Evolutionary conservation across 1,140 invertebrate species (phyloP), one percentile per base, ranked within the genome.

Genomic region (Ceratina australensis): DNA sequence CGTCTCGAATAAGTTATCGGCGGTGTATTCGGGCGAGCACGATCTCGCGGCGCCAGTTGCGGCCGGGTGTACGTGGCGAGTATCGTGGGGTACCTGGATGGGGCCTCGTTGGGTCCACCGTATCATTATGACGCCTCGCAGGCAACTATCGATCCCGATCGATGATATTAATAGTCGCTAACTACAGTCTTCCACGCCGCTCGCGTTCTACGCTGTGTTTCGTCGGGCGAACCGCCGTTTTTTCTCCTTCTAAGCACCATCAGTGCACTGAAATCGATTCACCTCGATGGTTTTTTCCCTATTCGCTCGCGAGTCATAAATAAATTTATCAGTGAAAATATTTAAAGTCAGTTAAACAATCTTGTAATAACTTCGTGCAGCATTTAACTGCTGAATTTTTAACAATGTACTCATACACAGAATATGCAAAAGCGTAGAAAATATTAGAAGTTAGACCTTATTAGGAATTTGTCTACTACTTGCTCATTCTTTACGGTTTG

Each of bases 141-240:
- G 86, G 87, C 81, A 89, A 90, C 89, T 90, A 91, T 91, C 88
- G 89, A 90, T 90, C 84, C 74, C 81, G 90, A 90, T 90, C 89
- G 87, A 90, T 87, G 88, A 89, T 91, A 91, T 91, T 90, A 90
- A 90, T 90, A 91, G 90, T 90, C 90, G 89, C 87, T 91, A 91
- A 91, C 86, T 89, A 90, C 86, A 90, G 90, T 90, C 86, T 87
- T 90, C 76, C 77, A 81, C 81, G 74, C 83, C 79, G 82, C 84
- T 80, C 79, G 81, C 82, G 78, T 83, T 80, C 83, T 72, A 81
- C 73, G 80, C 73, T 66, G 67, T 72, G 73, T 81, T 84, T 75
- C 81, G 57, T 28, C 15, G 22, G 28, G n/a, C 1, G 22, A 42
- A 16, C 24, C 16, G 26, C 3, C 20, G 47, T 60, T 57, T 49